Percentiles rank a stretch among this genome's conserved stretches.
These are phyloP conservation scores for Drosophila varians DNA, from an alignment of 1,140 invertebrate species.

Conservation along the genomic window DNA sequence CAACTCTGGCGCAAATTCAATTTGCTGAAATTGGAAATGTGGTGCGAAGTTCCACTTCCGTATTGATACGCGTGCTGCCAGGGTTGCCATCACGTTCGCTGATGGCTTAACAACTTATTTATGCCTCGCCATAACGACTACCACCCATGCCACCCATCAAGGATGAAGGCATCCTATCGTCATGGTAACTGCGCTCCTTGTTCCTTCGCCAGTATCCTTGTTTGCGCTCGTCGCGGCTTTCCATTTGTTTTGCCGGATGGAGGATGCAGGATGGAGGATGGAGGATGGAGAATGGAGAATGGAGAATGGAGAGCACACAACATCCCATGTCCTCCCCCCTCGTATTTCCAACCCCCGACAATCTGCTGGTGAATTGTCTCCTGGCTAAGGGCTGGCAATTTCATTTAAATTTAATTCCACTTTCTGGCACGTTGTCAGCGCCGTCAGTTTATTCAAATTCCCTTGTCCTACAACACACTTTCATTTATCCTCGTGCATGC, in stretches of 20 bases:
- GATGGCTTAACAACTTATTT: conserved; percentile 80
- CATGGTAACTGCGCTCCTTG: conserved; percentile 45
- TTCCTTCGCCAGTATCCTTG: conserved; percentile 39
- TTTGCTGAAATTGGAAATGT: conserved; percentile 75
- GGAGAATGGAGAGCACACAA: no score
- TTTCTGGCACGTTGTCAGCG: conserved; percentile 48
- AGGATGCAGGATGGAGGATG: no score
- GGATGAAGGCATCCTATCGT: conserved; percentile 11
- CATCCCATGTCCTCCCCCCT: not conserved
- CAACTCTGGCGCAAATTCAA: conserved; percentile 62
- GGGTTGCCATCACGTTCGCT: conserved; percentile 67
- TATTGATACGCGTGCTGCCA: conserved; percentile 56
- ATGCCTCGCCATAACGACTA: conserved; percentile 64
- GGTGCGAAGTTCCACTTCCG: conserved; percentile 64
- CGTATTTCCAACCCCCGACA: not conserved
- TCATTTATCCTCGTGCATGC: conserved; percentile 1
- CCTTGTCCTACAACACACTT: conserved; percentile 16
- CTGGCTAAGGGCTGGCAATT: conserved; percentile 52
- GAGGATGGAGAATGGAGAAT: no score
- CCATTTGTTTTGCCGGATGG: conserved; percentile 38
- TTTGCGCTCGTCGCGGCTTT: conserved; percentile 49
- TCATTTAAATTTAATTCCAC: conserved; percentile 77
- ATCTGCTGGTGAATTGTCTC: conserved; percentile 29
- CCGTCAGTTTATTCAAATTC: conserved; percentile 58
- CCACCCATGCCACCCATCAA: not conserved